Percentiles rank a stretch among this genome's conserved stretches.
Evolutionary conservation across 2,113 vertebrate species (phyloP).

Genomic region (Dendropsophus ebraccatus): DNA sequence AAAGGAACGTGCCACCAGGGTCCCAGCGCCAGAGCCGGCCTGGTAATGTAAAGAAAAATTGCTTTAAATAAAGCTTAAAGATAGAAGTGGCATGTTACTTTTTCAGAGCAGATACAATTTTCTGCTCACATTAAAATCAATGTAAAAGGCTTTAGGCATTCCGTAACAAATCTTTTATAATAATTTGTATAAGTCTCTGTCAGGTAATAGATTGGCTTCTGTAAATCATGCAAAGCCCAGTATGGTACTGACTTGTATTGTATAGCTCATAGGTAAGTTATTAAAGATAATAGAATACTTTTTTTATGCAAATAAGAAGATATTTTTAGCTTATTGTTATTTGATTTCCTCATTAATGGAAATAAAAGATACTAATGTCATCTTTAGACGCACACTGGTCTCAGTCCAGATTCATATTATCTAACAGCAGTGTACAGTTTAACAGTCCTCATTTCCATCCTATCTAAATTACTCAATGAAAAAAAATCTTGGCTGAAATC

Average conservation of each 20-base stretch:
- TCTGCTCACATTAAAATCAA: no score
- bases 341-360: constrained; percentile 3
- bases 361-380: neutral
- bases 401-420: constrained; percentile 4
- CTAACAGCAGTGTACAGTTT: neutral
- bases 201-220: neutral
- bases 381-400: neutral
- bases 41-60: no score
- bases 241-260: neutral
- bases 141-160: neutral
- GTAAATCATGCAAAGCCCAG: neutral
- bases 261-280: neutral
- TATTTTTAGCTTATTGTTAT: neutral
- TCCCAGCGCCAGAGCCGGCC: no score
- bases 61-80: no score
- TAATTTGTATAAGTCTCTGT: neutral
- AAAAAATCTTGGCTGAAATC: neutral
- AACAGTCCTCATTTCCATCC: neutral
- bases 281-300: neutral
- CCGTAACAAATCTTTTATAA: neutral
- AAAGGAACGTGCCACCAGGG: no score
- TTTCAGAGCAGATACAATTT: no score
- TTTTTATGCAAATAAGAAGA: neutral
- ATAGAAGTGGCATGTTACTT: no score
- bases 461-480: neutral